Percentiles rank a stretch among this genome's conserved stretches.
Conservation (phyloP, 2,888 invertebrate genomes). For the Chloroclysta siterata region DNA sequence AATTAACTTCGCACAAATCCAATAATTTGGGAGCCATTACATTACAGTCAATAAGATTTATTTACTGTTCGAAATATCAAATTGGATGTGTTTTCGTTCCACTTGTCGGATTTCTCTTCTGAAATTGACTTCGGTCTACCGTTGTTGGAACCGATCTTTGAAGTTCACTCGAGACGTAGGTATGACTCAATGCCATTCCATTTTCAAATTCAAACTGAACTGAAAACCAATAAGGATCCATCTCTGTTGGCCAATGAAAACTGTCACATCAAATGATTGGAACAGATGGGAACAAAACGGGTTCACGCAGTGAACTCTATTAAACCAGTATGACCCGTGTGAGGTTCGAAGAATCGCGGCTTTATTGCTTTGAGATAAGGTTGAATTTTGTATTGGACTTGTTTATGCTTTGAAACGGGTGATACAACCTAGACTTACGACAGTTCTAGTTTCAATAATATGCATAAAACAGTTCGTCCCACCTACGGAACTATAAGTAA, state of each 20-base stretch:
- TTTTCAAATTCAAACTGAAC: conserved; percentile 31
- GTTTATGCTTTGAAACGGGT: conserved; percentile 45
- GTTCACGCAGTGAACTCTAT: conserved; percentile 45
- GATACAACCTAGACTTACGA: conserved; percentile 44
- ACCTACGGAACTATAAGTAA: too few relatives aligned
- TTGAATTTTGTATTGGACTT: conserved; percentile 18
- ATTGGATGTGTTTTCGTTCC: conserved; percentile 12
- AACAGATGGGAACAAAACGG: conserved; percentile 36
- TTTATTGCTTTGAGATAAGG: conserved; percentile 24
- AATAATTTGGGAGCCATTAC: neutral
- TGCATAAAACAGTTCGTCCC: too few relatives aligned
- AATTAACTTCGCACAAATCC: neutral
- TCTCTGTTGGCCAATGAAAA: conserved; percentile 31
- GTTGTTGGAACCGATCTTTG: neutral
- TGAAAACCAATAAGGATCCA: conserved; percentile 33
- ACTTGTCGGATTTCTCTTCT: conserved; percentile 13
- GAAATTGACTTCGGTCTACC: conserved; percentile 3
- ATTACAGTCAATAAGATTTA: neutral
- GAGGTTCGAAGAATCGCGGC: conserved; percentile 35
- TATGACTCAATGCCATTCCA: conserved; percentile 4
- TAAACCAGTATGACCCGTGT: conserved; percentile 36
- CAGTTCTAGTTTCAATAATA: neutral
- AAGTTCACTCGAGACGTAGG: conserved; percentile 7
- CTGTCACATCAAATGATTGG: conserved; percentile 37
- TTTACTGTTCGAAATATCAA: conserved; percentile 9